Base-by-base conservation (phyloP, 2,797 vertebrate species). In the Arctocebus calabarensis region DNA sequence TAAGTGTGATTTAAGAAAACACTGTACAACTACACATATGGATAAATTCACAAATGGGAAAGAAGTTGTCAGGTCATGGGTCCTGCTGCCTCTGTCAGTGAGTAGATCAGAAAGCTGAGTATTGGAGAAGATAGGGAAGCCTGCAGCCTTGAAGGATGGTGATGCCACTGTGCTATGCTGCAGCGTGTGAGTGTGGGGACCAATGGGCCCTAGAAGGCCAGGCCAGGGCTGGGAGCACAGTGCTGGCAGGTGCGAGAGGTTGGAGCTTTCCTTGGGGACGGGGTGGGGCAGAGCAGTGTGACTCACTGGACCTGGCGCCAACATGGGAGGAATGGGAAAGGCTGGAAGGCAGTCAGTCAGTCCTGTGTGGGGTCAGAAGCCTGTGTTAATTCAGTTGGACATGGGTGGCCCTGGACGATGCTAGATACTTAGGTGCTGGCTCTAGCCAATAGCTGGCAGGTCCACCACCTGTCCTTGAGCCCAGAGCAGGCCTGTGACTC, bases 401-500 rank as follows among this genome's bases (percentile, higher is more conserved):
- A 0, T 74, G 71, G 40, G 17, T 25, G 8, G 43, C 71, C 43
- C 43, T 45, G 52, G 48, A 22, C 2, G 27, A 11, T 40, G 12
- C 17, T 19, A 34, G 61, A 55, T 1, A 57, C 12, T 19, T 34
- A 61, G 11, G 6, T 34, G 22, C 29, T 25, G 75, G 66, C 8
- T 61, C n/a, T 10, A 45, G 40, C 7, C 40, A 10, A 9, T 25
- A 74, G 25, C 25, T 29, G 71, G 40, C 40, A 27, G 71, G 13
- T 43, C 22, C 25, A 62, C 22, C 25, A 62, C 25, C 25, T 7
- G 79, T 59, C 37, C 9, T 27, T 12, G 3, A 40, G 27, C 1
- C 0, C 0, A 43, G 1, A 70, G 27, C 61, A 19, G 1, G 14
- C 34, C 25, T 5, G 1, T 25, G 2, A 1, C 37, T 40, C 10